phyloP scores from a whole-genome alignment of 2,113 vertebrate genomes.

The Anas platyrhynchos region DNA sequence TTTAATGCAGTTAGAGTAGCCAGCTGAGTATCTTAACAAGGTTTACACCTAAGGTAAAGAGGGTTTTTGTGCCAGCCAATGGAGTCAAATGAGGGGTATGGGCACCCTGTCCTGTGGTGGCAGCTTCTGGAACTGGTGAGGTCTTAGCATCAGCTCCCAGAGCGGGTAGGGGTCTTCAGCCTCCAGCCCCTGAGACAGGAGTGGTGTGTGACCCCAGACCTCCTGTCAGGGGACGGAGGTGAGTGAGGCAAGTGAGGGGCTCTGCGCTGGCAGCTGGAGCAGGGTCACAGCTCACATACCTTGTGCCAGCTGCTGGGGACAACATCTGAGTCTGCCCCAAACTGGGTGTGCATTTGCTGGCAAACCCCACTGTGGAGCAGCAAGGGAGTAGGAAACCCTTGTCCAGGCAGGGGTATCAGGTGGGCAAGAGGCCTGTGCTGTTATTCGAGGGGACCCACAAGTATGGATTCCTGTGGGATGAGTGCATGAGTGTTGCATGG shows the following conservation, averaged over 20 bases:
- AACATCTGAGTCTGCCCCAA: background rate
- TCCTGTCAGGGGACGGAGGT: rapidly evolving
- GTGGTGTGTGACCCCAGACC: rapidly evolving
- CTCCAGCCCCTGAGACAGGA: background rate
- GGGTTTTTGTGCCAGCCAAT: background rate
- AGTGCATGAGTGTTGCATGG: background rate
- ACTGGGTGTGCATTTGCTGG: rapidly evolving
- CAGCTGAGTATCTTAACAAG: background rate
- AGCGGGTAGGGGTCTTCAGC: background rate
- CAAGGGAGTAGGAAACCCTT: too few species aligned
- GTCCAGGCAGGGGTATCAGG: background rate
- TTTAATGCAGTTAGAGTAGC: background rate
- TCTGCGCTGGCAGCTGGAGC: rapidly evolving
- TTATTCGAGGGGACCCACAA: background rate
- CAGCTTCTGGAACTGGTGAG: background rate
- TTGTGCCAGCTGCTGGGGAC: rapidly evolving
- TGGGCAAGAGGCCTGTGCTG: rapidly evolving
- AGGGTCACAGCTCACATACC: rapidly evolving
- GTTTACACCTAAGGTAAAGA: background rate
- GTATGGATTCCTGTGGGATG: background rate
- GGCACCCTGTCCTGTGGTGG: background rate
- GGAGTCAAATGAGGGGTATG: rapidly evolving
- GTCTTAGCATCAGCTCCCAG: background rate
- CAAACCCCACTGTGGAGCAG: background rate
- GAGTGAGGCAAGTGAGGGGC: background rate